phyloP scores from a whole-genome alignment of 2,113 vertebrate species.

The Brienomyrus brachyistius region DNA sequence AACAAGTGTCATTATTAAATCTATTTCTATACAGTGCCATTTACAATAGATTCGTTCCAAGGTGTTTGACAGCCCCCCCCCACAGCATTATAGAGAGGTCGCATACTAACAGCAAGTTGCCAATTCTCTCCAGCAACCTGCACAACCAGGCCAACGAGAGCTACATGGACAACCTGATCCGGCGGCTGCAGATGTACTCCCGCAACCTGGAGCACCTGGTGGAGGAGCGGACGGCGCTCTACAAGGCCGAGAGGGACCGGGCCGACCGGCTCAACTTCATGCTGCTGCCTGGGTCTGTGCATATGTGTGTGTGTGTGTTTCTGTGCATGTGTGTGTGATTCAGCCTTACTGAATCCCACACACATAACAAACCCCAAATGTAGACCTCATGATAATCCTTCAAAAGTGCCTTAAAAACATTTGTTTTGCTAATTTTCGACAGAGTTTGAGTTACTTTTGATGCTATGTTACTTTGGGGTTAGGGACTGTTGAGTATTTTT shows the following conservation, averaged over 20 bases:
- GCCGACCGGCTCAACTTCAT: constrained; percentile 92
- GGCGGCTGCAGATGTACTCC: constrained; percentile 90
- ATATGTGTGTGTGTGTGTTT: constrained; percentile 13
- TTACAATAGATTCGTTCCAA: neutral
- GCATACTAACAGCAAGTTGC: neutral
- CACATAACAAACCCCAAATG: neutral
- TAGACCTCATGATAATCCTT: neutral
- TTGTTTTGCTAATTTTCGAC: neutral
- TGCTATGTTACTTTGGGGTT: neutral
- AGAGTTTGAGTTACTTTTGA: too few species aligned
- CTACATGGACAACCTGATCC: constrained; percentile 96
- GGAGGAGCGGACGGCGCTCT: constrained; percentile 84
- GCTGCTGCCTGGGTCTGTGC: constrained; percentile 80
- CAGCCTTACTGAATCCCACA: neutral
- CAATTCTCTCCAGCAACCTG: constrained; percentile 63
- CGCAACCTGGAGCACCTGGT: constrained; percentile 88
- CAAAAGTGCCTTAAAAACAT: neutral
- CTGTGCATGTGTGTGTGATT: too few species aligned
- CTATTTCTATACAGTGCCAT: neutral
- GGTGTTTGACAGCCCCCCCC: neutral
- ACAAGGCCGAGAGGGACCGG: constrained; percentile 90
- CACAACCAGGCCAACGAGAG: constrained; percentile 83
- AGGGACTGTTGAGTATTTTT: neutral
- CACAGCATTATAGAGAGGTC: neutral
- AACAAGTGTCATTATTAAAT: neutral